Conservation (phyloP, 2,797 vertebrate genomes). For the Percopsis omiscomaycus region DNA sequence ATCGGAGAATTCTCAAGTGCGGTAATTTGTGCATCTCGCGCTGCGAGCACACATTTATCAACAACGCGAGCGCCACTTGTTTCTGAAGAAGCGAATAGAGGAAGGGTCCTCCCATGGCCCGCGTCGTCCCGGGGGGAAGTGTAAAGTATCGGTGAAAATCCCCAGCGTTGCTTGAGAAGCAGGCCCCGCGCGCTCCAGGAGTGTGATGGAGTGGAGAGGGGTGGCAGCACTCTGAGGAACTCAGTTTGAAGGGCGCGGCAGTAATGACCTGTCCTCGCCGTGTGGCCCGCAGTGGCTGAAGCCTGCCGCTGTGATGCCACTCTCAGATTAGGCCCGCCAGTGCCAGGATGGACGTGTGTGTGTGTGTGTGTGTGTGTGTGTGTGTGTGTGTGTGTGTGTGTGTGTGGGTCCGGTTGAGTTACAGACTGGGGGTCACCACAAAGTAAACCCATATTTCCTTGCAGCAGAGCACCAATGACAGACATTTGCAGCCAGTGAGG, state of each 20-base stretch:
- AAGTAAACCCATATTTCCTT: slow-evolving; percentile 54
- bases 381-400: too few relatives aligned
- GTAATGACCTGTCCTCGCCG: slow-evolving; percentile 75
- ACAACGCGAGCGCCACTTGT: slow-evolving; percentile 37
- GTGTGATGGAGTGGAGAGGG: slow-evolving; percentile 56
- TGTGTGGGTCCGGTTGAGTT: slow-evolving; percentile 19
- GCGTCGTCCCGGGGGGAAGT: slow-evolving; percentile 32
- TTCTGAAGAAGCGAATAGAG: neutral
- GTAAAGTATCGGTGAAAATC: slow-evolving; percentile 63
- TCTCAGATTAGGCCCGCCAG: slow-evolving; percentile 71
- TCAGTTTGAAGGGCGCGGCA: slow-evolving; percentile 68
- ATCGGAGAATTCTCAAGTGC: slow-evolving; percentile 51
- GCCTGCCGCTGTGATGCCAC: slow-evolving; percentile 54
- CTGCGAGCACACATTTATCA: slow-evolving; percentile 66
- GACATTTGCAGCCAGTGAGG: slow-evolving; percentile 65
- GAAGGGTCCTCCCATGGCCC: slow-evolving; percentile 8
- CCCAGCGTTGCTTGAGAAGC: slow-evolving; percentile 56
- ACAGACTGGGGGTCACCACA: slow-evolving; percentile 45
- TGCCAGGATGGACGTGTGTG: slow-evolving; percentile 29
- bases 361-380: neutral
- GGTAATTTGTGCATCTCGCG: slow-evolving; percentile 62
- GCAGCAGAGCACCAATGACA: slow-evolving; percentile 69
- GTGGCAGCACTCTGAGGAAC: slow-evolving; percentile 48
- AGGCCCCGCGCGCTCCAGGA: slow-evolving; percentile 35
- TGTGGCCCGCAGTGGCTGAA: slow-evolving; percentile 60